Evolutionary conservation across 1,140 invertebrate species (phyloP).

Genomic region (Drosophila subpulchrella): DNA sequence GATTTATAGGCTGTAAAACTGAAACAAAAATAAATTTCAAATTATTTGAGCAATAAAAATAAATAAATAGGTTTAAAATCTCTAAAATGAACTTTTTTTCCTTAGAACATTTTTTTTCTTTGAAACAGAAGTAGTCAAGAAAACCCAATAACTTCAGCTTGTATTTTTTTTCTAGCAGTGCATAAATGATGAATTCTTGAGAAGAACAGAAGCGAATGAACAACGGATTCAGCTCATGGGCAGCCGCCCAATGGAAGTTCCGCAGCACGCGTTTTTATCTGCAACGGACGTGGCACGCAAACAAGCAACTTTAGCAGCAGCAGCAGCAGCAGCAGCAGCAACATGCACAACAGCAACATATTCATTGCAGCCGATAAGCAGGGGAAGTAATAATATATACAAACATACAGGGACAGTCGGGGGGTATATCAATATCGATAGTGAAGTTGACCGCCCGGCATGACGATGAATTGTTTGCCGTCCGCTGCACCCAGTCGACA

Average conservation of each 20-base stretch:
- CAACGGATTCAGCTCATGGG: conserved; percentile 37
- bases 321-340: conserved; percentile 19
- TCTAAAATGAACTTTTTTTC: too few relatives aligned
- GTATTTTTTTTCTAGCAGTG: conserved; percentile 2
- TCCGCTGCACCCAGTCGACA: conserved; percentile 70
- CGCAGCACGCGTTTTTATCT: conserved; percentile 77
- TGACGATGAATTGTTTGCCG: conserved; percentile 39
- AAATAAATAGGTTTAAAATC: too few relatives aligned
- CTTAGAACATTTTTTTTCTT: background rate
- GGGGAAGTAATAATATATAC: conserved; percentile 7
- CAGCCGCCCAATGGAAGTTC: conserved; percentile 52
- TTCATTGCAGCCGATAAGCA: conserved; percentile 63
- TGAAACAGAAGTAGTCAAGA: background rate
- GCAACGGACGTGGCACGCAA: conserved; percentile 72
- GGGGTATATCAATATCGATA: conserved; percentile 48
- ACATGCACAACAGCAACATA: conserved; percentile 25
- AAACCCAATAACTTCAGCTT: background rate
- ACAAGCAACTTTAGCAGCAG: conserved; percentile 16
- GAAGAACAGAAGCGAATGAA: conserved; percentile 2
- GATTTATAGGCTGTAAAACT: too few relatives aligned
- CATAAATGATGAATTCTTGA: conserved; percentile 31
- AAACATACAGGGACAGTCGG: background rate
- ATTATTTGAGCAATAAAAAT: too few relatives aligned
- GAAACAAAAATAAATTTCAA: too few relatives aligned
- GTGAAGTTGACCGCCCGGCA: conserved; percentile 53